A percentile compares a stretch with the other conserved stretches of the same genome.
phyloP scores from a whole-genome alignment of 2,888 invertebrate genomes.

The Pristionchus entomophagus region DNA sequence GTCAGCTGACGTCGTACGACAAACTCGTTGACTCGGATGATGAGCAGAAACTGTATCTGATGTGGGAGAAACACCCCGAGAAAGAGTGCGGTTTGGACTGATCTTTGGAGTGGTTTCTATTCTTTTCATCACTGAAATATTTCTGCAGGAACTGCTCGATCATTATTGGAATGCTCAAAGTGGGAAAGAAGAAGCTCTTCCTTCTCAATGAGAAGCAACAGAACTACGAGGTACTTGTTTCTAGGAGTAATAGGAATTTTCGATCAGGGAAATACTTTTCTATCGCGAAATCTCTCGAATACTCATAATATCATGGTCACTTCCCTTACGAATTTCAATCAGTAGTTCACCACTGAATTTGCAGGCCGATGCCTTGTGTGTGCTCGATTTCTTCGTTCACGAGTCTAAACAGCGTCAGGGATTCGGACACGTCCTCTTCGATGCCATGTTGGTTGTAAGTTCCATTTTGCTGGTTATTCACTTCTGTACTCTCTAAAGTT shows the following conservation, averaged over 20 bases:
- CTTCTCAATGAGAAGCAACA: constrained; percentile 61
- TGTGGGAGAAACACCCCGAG: constrained; percentile 66
- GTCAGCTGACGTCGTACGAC: constrained; percentile 71
- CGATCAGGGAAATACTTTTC: too few species aligned
- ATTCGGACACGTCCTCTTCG: constrained; percentile 88
- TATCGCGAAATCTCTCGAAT: too few species aligned
- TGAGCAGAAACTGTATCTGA: constrained; percentile 69
- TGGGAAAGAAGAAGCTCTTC: constrained; percentile 91
- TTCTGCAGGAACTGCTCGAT: constrained; percentile 57
- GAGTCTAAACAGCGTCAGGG: constrained; percentile 89
- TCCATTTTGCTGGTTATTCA: too few species aligned
- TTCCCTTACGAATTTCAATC: too few species aligned
- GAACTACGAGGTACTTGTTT: constrained; percentile 62
- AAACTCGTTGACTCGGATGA: constrained; percentile 71
- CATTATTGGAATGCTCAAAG: constrained; percentile 87
- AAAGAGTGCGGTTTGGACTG: constrained; percentile 48
- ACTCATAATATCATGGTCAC: too few species aligned
- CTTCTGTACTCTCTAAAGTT: too few species aligned
- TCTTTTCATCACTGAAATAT: too few species aligned
- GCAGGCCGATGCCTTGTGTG: constrained; percentile 84
- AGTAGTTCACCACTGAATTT: too few species aligned
- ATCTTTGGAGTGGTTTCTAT: not conserved
- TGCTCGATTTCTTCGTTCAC: constrained; percentile 93
- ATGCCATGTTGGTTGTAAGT: constrained; percentile 87
- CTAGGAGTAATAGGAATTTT: too few species aligned